phyloP scores from a whole-genome alignment of 2,888 invertebrate genomes.

The Pristionchus arcanus region DNA sequence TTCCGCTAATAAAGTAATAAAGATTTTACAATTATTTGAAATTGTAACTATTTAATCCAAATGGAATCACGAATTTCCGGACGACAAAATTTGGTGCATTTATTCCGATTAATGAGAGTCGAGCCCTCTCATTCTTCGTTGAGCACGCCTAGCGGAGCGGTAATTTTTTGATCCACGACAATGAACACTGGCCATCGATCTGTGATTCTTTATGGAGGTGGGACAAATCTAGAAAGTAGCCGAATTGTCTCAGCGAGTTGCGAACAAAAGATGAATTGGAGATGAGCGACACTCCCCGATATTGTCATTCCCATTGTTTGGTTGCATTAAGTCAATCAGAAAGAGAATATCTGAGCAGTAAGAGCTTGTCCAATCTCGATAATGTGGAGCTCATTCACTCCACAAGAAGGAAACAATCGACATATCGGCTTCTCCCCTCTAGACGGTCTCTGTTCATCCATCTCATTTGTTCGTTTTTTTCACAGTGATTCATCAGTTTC shows the following conservation, averaged over 20 bases:
- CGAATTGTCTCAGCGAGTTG: neutral
- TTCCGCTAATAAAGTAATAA: neutral
- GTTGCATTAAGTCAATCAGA: conserved; percentile 26
- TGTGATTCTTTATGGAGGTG: neutral
- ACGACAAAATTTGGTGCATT: too few species aligned
- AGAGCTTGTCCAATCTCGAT: neutral
- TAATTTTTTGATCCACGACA: too few species aligned
- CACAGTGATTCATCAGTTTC: neutral
- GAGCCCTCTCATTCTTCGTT: too few species aligned
- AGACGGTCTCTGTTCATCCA: neutral
- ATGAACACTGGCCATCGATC: neutral
- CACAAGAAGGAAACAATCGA: neutral
- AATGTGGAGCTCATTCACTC: neutral
- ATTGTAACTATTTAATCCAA: neutral
- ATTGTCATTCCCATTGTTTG: neutral
- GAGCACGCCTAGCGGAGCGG: too few species aligned
- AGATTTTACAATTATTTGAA: neutral
- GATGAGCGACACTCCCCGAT: neutral
- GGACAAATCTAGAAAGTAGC: neutral
- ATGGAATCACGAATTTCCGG: too few species aligned
- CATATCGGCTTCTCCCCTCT: neutral
- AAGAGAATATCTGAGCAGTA: neutral
- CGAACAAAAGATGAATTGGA: conserved; percentile 20
- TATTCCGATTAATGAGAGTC: too few species aligned
- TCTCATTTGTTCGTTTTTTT: neutral